These are phyloP conservation scores for Stomatorhinus walkeri DNA, from an alignment of 2,797 vertebrate species.

Conservation along the genomic window DNA sequence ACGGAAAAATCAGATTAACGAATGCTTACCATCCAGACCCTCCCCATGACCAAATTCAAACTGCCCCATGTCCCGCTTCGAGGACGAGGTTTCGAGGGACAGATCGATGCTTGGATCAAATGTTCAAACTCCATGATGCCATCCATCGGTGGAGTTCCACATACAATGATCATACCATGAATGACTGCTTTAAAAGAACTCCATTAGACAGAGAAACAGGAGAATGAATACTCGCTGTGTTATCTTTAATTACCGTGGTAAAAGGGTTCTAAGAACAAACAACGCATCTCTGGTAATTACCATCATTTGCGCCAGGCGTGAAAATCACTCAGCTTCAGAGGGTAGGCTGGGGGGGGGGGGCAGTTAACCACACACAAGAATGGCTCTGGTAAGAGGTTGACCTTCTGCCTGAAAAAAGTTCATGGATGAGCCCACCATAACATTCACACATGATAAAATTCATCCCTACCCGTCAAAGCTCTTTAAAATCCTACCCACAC, in stretches of 20 bases:
- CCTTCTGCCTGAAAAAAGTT: background rate
- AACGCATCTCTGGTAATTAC: background rate
- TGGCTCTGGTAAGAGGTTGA: background rate
- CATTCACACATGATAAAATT: background rate
- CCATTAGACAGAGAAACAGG: background rate
- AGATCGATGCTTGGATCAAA: background rate
- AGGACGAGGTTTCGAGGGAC: background rate
- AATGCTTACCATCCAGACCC: background rate
- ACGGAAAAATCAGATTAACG: background rate
- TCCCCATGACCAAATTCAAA: background rate
- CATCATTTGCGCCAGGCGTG: background rate
- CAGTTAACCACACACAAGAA: background rate
- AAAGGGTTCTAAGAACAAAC: background rate
- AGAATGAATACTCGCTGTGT: background rate
- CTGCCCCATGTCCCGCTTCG: background rate
- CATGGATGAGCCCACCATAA: background rate
- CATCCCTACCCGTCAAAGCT: background rate
- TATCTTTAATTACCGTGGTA: constrained; percentile 5
- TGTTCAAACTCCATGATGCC: background rate
- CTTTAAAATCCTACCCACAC: background rate
- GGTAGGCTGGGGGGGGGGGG: background rate
- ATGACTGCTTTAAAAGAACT: background rate
- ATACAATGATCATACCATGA: background rate
- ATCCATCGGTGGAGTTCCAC: background rate
- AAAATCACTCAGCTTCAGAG: background rate